phyloP scores from a whole-genome alignment of 2,113 vertebrate genomes.

The Chunga burmeisteri region DNA sequence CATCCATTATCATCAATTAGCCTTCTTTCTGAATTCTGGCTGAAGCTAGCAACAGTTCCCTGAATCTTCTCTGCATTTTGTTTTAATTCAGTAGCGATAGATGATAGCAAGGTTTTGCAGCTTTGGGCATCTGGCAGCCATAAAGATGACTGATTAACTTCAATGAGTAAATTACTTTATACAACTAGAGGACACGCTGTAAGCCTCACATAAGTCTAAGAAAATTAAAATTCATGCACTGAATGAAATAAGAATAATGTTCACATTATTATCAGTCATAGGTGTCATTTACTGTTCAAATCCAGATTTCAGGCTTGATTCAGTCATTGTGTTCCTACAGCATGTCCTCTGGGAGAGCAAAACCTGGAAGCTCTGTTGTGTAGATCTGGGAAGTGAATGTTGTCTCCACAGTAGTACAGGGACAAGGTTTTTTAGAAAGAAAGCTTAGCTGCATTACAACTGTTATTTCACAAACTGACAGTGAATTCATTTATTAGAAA shows the following conservation, averaged over 20 bases:
- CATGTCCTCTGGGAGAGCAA: background rate
- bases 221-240: background rate
- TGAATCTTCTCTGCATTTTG: constrained; percentile 1
- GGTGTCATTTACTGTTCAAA: background rate
- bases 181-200: background rate
- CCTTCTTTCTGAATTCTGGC: constrained; percentile 50
- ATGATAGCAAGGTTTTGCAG: background rate
- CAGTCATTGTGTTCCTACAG: background rate
- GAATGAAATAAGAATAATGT: background rate
- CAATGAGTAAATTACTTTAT: background rate
- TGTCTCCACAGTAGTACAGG: background rate
- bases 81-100: background rate
- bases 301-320: background rate
- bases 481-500: background rate
- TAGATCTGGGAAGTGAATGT: background rate
- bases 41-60: constrained; percentile 32
- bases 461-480: background rate
- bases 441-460: background rate
- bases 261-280: background rate
- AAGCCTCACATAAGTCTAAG: background rate
- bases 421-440: background rate
- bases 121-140: background rate
- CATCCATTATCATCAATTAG: constrained; percentile 49
- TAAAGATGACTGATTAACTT: background rate
- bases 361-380: background rate